Base-by-base conservation (phyloP, 2,888 invertebrate species). In the Marasmarcha lunaedactyla region DNA sequence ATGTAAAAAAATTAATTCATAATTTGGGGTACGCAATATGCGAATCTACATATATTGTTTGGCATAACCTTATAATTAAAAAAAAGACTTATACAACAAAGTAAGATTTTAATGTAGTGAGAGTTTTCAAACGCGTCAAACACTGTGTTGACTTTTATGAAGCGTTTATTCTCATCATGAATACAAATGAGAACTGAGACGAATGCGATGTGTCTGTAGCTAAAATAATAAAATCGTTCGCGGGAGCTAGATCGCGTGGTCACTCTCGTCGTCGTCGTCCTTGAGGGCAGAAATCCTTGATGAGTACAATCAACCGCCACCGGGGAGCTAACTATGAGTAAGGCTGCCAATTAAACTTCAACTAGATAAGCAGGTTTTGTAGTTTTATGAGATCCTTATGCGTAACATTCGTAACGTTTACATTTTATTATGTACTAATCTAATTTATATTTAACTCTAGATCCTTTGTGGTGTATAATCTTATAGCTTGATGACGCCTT, bases 291-390 rank as follows among this genome's bases (percentile, higher is more conserved):
- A 77, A 76, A 83, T 77, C 81, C 81, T 83, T 79, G 81, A 83
- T 83, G 81, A 77, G 81, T 79, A 79, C 81, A 83, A 76, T 83
- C 78, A 83, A 83, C 81, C 74, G 78, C 77, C 77, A 74, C 77
- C 71, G 79, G 73, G 71, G 72, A 77, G 71, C 69, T 59, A 61
- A 53, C 63, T 65, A 53, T 63, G 63, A 63, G 55, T 70, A 79
- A 78, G 78, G 79, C 67, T 77, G 73, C 61, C 77, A 65, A 76
- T 70, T 70, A 69, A 63, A 68, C 12, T 12, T 11, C 34, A 30
- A 30, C 30, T 30, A 30, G 30, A 30, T 30, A 30, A 30, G 30
- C 30, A 30, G 30, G 30, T 30, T 30, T 30, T 20, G n/a, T 2
- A 48, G 57, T 57, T 57, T 54, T 46, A 54, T 51, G 44, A 46